A percentile compares a stretch with the other conserved stretches of the same genome.
phyloP scores from a whole-genome alignment of 2,113 vertebrate genomes.

The Addax nasomaculatus region DNA sequence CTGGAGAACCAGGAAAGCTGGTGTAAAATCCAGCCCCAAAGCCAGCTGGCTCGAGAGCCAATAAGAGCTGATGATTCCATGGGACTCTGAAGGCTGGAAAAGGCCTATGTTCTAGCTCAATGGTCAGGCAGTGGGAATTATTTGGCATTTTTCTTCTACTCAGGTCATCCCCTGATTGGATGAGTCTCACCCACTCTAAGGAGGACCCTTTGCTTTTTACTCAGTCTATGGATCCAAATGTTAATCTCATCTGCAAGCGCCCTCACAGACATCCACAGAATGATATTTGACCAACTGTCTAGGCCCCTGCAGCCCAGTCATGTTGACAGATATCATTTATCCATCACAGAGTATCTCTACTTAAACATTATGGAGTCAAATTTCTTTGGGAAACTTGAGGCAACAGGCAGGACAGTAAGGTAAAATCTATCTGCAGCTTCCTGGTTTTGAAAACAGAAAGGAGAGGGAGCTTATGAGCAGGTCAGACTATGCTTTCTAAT shows the following conservation, averaged over 20 bases:
- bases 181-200: background rate
- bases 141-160: background rate
- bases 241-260: background rate
- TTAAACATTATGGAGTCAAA: background rate
- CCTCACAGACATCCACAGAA: background rate
- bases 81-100: background rate
- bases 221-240: background rate
- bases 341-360: background rate
- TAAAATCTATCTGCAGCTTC: background rate
- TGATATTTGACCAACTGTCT: background rate
- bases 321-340: background rate
- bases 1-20: background rate
- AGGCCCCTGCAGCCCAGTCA: background rate
- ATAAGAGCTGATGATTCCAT: background rate
- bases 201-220: background rate
- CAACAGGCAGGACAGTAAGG: background rate
- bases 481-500: background rate
- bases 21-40: background rate
- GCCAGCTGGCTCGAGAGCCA: background rate
- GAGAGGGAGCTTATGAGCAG: background rate
- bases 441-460: background rate
- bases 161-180: background rate
- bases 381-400: background rate
- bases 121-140: background rate
- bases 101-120: background rate